Base-by-base conservation (phyloP, 2,888 invertebrate species). In the Ornithoptera alexandrae region DNA sequence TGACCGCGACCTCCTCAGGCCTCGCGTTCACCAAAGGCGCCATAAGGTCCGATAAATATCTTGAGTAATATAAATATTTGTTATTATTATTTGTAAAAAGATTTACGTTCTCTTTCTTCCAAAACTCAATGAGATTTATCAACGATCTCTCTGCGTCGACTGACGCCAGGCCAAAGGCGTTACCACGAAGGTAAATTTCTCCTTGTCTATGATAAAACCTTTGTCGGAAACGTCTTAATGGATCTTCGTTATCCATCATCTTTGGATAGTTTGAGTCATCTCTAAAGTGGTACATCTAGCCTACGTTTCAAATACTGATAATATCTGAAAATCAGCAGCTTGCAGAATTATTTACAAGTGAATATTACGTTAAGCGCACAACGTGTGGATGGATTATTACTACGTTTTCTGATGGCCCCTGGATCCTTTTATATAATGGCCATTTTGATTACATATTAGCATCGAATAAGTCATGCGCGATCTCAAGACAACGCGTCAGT, bases 181-280 rank as follows among this genome's bases (percentile, higher is more conserved):
- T 90, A 0, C 91, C 91, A 67, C 88, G 88, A 83, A 91, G 80
- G 76, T 91, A 90, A 30, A 88, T 86, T 0, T 74, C 75, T 1
- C 77, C 84, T 74, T 86, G 76, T 36, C 81, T 85, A 46, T 85
- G 50, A 70, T 82, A 87, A 74, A 90, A 91, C n/a, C 87, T 79
- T 18, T 82, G 78, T 56, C 84, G 79, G 66, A 88, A 86, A 65
- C 82, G 82, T 0, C 85, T 83, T 5, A 91, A 75, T 18, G 74
- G 74, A 72, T 91, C 90, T 65, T 86, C 88, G 68, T 84, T 86
- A 74, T 91, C 91, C 72, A 89, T 68, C 20, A 77, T 73, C 70
- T 79, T 81, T 0, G 88, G 77, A 46, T 82, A 90, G 17, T 86
- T 84, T 0, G 78, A 62, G 30, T 82, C 83, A 15, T 79, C 81